Evolutionary conservation across 2,113 vertebrate genomes (phyloP), one percentile per base, ranked within the genome.

Genomic region (Harpagus bidentatus): DNA sequence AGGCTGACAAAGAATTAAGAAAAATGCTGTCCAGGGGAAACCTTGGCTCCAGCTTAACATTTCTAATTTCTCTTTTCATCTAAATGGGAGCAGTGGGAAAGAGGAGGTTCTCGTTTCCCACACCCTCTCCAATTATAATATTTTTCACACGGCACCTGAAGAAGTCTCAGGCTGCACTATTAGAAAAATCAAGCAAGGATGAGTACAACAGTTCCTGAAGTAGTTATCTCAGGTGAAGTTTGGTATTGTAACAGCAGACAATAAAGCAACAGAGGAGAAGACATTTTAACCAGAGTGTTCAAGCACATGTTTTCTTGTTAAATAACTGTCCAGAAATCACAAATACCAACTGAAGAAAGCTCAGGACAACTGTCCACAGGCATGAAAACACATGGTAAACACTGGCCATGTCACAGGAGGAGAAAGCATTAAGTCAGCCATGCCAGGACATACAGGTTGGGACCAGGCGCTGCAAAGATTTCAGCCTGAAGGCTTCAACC

Each of bases 41-140:
- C 17, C 31, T 1, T 82, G 22, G 34, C 74, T 95, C 19, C 81
- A 72, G 26, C 6, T 83, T 89, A 88, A 80, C 63, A 43, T 47
- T 86, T 56, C 50, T 86, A 73, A 78, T 91, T 95, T 95, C 58
- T 91, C 42, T 83, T 80, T 90, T 95, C 26, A 23, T 88, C 42
- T 70, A 81, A 71, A 91, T 58, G 32, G 45, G 50, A 77, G n/a
- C 78, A 86, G 36, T 38, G 56, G 78, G 74, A 81, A 94, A 96
- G 31, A 63, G 22, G 8, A 82, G 34, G 29, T 58, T 80, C 81
- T 71, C 19, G 10, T 80, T 91, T 94, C 59, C 59, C 58, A 82
- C n/a, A 90, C 42, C 5, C 14, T 66, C 29, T 63, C 59, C 71
- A 80, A 43, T 81, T 81, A 82, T 7, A 73, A 42, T n/a, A 55